These are phyloP conservation scores for Dunckerocampus dactyliophorus DNA, from an alignment of 2,113 vertebrate genomes.

Conservation along the genomic window DNA sequence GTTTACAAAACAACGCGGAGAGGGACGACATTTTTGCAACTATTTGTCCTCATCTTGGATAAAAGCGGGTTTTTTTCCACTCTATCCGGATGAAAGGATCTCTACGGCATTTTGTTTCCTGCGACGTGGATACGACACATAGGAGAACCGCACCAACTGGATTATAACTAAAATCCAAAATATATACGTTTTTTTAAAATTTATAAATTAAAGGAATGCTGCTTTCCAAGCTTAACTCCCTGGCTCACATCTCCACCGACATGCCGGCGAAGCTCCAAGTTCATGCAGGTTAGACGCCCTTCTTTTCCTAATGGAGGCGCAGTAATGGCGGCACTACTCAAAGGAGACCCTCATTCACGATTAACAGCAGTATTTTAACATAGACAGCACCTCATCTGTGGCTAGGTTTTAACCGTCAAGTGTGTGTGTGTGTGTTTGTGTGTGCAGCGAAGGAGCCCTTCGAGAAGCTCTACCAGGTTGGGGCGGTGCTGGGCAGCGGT, in stretches of 20 bases:
- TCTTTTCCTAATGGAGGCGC: conserved; percentile 24
- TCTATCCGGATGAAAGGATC: conserved; percentile 54
- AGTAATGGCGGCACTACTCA: conserved; percentile 27
- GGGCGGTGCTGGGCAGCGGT: conserved; percentile 84
- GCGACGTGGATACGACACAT: conserved; percentile 56
- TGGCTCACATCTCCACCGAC: conserved; percentile 85
- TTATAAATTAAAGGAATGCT: conserved; percentile 75
- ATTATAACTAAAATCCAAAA: conserved; percentile 11
- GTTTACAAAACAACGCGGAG: conserved; percentile 55
- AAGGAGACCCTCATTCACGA: neutral
- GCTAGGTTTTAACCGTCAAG: neutral
- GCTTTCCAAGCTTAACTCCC: conserved; percentile 85
- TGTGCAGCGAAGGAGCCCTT: conserved; percentile 83
- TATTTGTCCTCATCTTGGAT: conserved; percentile 8
- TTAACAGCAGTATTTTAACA: neutral
- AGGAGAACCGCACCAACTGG: conserved; percentile 5
- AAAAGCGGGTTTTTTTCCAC: neutral
- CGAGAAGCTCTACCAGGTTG: conserved; percentile 86
- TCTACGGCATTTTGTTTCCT: conserved; percentile 29
- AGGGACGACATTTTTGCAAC: neutral
- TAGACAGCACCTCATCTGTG: neutral
- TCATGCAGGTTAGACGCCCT: conserved; percentile 78
- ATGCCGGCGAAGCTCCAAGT: conserved; percentile 81
- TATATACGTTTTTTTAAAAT: neutral
- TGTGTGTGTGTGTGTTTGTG: conserved; percentile 13